Percentiles rank a stretch among this genome's conserved stretches.
These are phyloP conservation scores for Germaria angustata DNA, from an alignment of 2,888 invertebrate species.

Conservation along the genomic window DNA sequence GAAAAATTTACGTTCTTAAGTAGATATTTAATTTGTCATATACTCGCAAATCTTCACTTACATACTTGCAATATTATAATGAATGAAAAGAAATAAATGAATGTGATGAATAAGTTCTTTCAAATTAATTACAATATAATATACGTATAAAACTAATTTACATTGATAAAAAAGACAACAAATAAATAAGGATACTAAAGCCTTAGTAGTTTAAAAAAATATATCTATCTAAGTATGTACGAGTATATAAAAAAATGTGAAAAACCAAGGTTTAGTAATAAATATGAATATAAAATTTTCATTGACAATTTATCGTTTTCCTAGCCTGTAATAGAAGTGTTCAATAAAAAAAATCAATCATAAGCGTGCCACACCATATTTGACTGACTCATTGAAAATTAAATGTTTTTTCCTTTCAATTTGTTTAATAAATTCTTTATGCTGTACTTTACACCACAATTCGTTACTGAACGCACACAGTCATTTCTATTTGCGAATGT, in stretches of 20 bases:
- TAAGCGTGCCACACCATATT: constrained; percentile 20
- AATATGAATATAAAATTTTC: neutral
- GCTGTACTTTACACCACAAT: constrained; percentile 40
- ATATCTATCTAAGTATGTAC: neutral
- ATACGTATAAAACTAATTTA: neutral
- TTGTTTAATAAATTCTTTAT: constrained; percentile 10
- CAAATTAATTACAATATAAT: neutral
- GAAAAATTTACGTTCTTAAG: too few relatives aligned
- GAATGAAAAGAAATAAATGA: too few relatives aligned
- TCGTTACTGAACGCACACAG: constrained; percentile 49
- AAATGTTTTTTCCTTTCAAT: neutral
- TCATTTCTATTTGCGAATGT: constrained; percentile 45
- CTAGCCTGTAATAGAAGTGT: neutral
- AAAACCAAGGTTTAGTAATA: constrained; percentile 2
- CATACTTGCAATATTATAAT: too few relatives aligned
- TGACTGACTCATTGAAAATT: constrained; percentile 39
- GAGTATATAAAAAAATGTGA: neutral
- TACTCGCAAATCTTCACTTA: too few relatives aligned
- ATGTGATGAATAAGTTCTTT: constrained; percentile 17
- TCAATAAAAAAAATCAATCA: constrained; percentile 5
- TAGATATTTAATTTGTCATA: too few relatives aligned
- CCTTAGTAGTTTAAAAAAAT: neutral
- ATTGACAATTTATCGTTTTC: neutral
- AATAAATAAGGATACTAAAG: constrained; percentile 2
- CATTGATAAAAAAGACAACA: constrained; percentile 14